Conservation (phyloP, 2,797 vertebrate species). For the Acrossocheilus wenchowensis region DNA sequence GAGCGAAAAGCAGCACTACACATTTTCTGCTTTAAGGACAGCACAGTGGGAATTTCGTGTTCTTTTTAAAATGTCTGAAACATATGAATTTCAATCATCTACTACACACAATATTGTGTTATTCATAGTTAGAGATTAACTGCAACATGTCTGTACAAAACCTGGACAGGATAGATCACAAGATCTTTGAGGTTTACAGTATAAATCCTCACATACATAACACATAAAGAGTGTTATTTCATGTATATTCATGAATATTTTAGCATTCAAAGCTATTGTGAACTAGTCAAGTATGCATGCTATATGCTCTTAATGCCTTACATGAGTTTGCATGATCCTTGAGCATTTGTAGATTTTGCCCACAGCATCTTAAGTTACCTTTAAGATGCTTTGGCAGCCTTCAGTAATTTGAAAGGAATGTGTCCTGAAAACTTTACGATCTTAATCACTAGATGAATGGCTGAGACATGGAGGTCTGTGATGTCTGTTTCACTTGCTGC, state of each 20-base stretch:
- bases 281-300: neutral
- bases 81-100: slow-evolving; percentile 35
- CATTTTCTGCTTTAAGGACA: slow-evolving; percentile 17
- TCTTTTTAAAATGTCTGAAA: slow-evolving; percentile 51
- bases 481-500: slow-evolving; percentile 59
- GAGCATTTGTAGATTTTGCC: neutral
- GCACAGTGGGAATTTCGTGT: slow-evolving; percentile 20
- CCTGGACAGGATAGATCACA: neutral
- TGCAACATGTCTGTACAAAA: neutral
- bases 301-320: neutral
- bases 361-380: slow-evolving; percentile 35
- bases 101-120: neutral
- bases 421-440: slow-evolving; percentile 38
- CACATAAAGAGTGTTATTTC: neutral
- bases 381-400: slow-evolving; percentile 20
- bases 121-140: neutral
- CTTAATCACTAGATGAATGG: slow-evolving; percentile 47
- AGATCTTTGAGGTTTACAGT: neutral
- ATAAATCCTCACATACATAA: neutral
- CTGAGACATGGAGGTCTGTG: slow-evolving; percentile 38
- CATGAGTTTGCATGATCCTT: neutral
- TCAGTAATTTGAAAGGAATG: slow-evolving; percentile 53
- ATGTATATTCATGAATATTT: neutral
- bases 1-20: slow-evolving; percentile 26
- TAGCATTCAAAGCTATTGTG: neutral